Evolutionary conservation across 2,113 vertebrate genomes (phyloP).

Genomic region (Parus major): DNA sequence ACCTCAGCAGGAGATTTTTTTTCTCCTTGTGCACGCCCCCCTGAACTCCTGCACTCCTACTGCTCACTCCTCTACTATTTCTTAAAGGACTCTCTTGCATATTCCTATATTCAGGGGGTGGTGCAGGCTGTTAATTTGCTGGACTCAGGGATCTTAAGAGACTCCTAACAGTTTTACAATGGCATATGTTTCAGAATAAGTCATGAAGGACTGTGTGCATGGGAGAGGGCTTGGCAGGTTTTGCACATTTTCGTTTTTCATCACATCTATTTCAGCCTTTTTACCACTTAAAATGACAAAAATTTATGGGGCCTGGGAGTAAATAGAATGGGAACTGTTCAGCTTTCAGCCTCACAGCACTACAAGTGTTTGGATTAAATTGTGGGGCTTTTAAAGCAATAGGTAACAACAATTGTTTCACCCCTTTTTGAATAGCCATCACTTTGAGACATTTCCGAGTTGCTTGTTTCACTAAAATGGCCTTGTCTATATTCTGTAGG

Average conservation of each 20-base stretch:
- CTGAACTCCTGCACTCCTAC: background rate
- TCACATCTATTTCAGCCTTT: slow-evolving; percentile 3
- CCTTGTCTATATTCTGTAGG: slow-evolving; percentile 55
- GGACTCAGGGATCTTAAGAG: background rate
- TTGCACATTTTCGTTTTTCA: background rate
- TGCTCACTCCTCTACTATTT: background rate
- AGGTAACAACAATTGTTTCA: background rate
- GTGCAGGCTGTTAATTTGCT: background rate
- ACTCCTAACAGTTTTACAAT: background rate
- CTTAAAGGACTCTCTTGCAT: background rate
- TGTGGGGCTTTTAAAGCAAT: background rate
- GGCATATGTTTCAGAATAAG: background rate
- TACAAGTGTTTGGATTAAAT: background rate
- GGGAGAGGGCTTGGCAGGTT: background rate
- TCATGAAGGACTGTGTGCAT: background rate
- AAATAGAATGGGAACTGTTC: background rate
- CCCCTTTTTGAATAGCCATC: background rate
- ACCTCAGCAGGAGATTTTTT: background rate
- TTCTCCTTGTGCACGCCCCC: background rate
- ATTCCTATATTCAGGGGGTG: background rate
- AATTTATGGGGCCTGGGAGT: background rate
- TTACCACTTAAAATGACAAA: background rate
- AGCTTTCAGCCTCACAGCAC: background rate
- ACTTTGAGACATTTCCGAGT: background rate
- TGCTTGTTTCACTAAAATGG: slow-evolving; percentile 53